These are phyloP conservation scores for Aphidius gifuensis DNA, from an alignment of 1,140 invertebrate genomes.

Conservation along the genomic window DNA sequence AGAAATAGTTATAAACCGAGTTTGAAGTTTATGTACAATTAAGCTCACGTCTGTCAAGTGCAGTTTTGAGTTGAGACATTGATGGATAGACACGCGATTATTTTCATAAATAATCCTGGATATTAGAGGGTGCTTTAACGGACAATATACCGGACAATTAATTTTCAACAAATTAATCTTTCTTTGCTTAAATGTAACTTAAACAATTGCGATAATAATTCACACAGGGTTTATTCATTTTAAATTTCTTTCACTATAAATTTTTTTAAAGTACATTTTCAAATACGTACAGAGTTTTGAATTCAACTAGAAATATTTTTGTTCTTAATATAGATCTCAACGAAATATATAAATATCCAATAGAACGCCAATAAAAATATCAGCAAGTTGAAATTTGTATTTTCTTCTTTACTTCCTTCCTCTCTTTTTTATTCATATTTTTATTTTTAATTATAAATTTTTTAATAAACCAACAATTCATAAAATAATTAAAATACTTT, in stretches of 20 bases:
- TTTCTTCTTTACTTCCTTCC: constrained; percentile 18
- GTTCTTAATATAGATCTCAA: constrained; percentile 34
- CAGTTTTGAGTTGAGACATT: constrained; percentile 16
- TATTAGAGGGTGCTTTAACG: constrained; percentile 11
- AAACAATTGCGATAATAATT: too few relatives aligned
- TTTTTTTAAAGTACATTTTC: too few relatives aligned
- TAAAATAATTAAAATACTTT: too few relatives aligned
- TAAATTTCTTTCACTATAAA: too few relatives aligned
- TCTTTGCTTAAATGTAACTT: not conserved
- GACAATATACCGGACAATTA: constrained; percentile 11
- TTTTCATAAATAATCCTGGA: constrained; percentile 14
- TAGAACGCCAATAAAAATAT: constrained; percentile 36
- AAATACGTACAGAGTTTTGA: too few relatives aligned
- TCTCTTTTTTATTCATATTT: not conserved
- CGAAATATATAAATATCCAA: constrained; percentile 30
- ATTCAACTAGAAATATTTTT: constrained; percentile 34
- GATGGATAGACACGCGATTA: constrained; percentile 26
- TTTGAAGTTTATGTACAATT: constrained; percentile 1
- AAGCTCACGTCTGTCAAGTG: not conserved
- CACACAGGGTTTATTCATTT: too few relatives aligned
- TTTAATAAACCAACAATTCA: not conserved
- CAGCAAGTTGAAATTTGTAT: constrained; percentile 27
- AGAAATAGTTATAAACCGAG: not conserved
- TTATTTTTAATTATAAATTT: not conserved
- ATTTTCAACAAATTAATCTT: not conserved